Evolutionary conservation across 1,140 invertebrate species (phyloP).

Genomic region (Drosophila equinoxialis): DNA sequence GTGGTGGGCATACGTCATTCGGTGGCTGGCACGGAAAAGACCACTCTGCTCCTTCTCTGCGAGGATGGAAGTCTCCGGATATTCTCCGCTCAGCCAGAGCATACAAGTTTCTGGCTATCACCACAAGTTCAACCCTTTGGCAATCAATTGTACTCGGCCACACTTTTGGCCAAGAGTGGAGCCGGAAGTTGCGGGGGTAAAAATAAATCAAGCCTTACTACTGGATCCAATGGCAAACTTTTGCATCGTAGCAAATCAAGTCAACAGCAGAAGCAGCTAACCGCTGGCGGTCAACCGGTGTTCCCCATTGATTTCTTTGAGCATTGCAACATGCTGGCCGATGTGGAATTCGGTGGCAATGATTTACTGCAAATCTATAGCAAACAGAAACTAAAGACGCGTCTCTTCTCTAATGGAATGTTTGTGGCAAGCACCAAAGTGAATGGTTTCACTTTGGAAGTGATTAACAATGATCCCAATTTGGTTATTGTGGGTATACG

Average conservation of each 20-base stretch:
- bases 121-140: constrained; percentile 89
- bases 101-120: constrained; percentile 92
- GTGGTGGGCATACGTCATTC: constrained; percentile 96
- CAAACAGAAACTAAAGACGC: constrained; percentile 95
- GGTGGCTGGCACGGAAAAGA: constrained; percentile 90
- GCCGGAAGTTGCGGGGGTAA: constrained; percentile 1
- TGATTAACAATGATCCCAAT: constrained; percentile 93
- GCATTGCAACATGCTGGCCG: constrained; percentile 94
- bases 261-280: constrained; percentile 80
- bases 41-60: constrained; percentile 96
- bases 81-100: constrained; percentile 90
- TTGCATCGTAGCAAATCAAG: constrained; percentile 82
- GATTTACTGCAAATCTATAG: constrained; percentile 98
- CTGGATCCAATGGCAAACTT: constrained; percentile 85
- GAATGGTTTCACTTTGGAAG: constrained; percentile 94
- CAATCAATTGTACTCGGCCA: constrained; percentile 76
- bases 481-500: constrained; percentile 94
- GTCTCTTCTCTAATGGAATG: constrained; percentile 94
- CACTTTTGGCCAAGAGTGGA: constrained; percentile 72
- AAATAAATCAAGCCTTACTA: constrained; percentile 36
- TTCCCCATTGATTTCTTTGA: constrained; percentile 99
- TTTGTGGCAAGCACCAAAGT: constrained; percentile 95
- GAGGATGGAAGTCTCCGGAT: constrained; percentile 98
- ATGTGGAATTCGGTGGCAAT: constrained; percentile 97
- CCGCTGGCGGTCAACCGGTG: constrained; percentile 61